Evolutionary conservation across 2,113 vertebrate species (phyloP).

Genomic region (Cephalopterus ornatus): DNA sequence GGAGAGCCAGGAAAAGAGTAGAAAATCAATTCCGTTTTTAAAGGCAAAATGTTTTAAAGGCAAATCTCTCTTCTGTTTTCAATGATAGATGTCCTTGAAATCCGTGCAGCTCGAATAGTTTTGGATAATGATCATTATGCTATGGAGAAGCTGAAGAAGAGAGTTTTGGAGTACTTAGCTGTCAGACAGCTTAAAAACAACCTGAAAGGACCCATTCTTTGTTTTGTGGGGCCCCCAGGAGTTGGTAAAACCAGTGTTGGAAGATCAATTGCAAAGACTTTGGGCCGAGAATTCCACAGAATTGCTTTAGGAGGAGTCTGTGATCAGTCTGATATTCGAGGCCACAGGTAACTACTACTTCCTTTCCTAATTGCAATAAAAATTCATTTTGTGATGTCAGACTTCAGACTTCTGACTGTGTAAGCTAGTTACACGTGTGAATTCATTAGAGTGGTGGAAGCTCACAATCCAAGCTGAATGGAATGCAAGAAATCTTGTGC

Average conservation of each 20-base stretch:
- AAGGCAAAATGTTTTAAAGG: not conserved
- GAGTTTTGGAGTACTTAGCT: slow-evolving; percentile 94
- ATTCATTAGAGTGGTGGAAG: not conserved
- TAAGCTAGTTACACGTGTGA: not conserved
- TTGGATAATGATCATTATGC: slow-evolving; percentile 96
- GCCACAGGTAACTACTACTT: slow-evolving; percentile 83
- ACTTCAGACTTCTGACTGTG: not conserved
- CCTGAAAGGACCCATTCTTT: slow-evolving; percentile 94
- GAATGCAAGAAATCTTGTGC: not conserved
- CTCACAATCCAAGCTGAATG: not conserved
- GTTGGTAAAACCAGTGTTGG: slow-evolving; percentile 98
- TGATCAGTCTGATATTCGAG: slow-evolving; percentile 96
- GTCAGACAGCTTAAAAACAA: slow-evolving; percentile 91
- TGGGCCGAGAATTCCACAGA: slow-evolving; percentile 94
- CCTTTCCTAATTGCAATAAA: not conserved
- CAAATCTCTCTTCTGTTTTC: not conserved
- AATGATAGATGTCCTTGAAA: slow-evolving; percentile 88
- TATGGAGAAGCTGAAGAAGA: slow-evolving; percentile 94
- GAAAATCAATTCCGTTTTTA: not conserved
- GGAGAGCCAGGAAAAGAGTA: not conserved
- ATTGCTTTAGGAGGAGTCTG: slow-evolving; percentile 94
- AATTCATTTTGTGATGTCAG: not conserved
- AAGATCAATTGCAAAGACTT: slow-evolving; percentile 90
- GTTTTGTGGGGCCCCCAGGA: slow-evolving; percentile 95
- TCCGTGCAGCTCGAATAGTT: slow-evolving; percentile 86